These are phyloP conservation scores for Glossophaga mutica DNA, from an alignment of 2,797 vertebrate genomes.

Conservation along the genomic window DNA sequence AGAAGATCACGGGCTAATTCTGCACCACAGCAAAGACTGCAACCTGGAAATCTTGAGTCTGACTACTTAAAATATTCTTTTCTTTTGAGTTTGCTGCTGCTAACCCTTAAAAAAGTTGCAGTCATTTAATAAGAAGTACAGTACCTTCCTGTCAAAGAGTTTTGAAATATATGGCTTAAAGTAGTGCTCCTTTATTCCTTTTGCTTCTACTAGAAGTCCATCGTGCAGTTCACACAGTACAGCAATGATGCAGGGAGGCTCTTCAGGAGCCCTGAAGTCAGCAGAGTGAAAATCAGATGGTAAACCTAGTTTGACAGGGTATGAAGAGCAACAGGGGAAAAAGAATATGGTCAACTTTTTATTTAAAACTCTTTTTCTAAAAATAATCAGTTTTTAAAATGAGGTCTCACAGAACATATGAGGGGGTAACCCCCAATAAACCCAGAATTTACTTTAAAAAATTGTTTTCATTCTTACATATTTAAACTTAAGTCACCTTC, in stretches of 20 bases:
- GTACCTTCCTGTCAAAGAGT: conserved; percentile 92
- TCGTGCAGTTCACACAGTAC: conserved; percentile 93
- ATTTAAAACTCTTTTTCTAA: conserved; percentile 47
- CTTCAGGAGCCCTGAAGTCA: conserved; percentile 77
- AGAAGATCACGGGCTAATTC: background rate
- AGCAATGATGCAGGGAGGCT: conserved; percentile 90
- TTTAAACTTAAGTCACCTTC: background rate
- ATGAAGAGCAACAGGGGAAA: background rate
- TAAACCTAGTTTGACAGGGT: conserved; percentile 82
- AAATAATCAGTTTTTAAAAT: conserved; percentile 41
- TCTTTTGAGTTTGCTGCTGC: background rate
- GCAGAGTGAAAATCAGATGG: conserved; percentile 79
- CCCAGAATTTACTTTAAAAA: background rate
- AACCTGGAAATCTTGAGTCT: background rate
- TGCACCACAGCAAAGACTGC: background rate
- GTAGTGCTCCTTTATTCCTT: conserved; percentile 98
- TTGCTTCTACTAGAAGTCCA: conserved; percentile 94
- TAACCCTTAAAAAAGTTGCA: background rate
- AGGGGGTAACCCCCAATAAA: background rate
- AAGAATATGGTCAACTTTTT: conserved; percentile 10
- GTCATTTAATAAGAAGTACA: conserved; percentile 4
- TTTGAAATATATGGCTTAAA: conserved; percentile 96
- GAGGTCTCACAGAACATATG: background rate
- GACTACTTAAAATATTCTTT: background rate
- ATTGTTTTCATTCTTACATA: background rate